Base-by-base conservation (phyloP, 2,888 invertebrate genomes). In the Caenorhabditis sp. region DNA sequence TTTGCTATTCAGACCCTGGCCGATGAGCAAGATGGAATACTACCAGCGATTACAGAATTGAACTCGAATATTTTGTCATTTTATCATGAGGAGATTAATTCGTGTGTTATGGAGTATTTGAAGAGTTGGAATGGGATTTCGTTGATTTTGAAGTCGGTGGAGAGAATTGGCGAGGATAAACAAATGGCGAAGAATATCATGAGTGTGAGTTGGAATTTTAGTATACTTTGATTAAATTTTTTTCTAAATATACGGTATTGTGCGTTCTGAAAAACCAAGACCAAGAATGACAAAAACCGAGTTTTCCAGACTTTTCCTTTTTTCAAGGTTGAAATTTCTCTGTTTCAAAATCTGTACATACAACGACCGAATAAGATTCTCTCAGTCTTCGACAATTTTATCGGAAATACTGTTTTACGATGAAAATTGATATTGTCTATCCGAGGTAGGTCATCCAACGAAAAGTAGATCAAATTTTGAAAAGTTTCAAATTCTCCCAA, bases 1-100 rank as follows among this genome's bases (percentile, higher is more conserved):
- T 43, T 43, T 43, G 4, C 31, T 31, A 31, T 7, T 49, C 49
- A 68, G 72, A 70, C 76, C 1, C 43, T 78, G 50, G 64, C 77
- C 21, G 79, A 80, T 58, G 80, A 79, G 49, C 64, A 77, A 21
- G 79, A 73, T 56, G 82, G 77, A n/a, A 75, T 82, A 4, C 64
- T 82, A 14, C 80, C 82, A 14, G 82, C 79, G 1, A 77, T 82
- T n/a, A 69, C 72, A 21, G 82, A 82, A 68, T 77, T 77, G 68
- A 82, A 82, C 60, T 70, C 77, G 17, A 74, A 80, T 58, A 82
- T 82, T 66, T 65, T 82, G 43, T 76, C 82, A 14, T 84, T 80
- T 70, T 85, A 84, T 63, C 80, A 80, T 36, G 64, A 66, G 12
- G 84, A 87, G 56, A 86, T 84, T 26, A 67, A 70, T 25, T 72